A percentile compares a stretch with the other conserved stretches of the same genome.
phyloP scores from a whole-genome alignment of 2,888 invertebrate species.

The Venusia cambrica region DNA sequence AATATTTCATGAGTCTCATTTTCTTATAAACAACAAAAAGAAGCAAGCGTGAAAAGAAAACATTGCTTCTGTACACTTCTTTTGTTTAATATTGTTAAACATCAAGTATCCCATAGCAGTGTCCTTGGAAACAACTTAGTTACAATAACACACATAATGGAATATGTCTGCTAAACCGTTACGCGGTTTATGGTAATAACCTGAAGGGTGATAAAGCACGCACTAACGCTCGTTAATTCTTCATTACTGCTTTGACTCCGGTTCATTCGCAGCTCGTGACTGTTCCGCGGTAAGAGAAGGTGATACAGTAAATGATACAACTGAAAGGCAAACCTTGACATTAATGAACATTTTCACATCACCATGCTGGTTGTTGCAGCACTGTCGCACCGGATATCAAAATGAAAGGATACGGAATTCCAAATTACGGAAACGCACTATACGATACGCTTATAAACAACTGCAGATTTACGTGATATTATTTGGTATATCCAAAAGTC shows the following conservation, averaged over 20 bases:
- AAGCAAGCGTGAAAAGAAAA: constrained; percentile 7
- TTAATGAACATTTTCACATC: constrained; percentile 10
- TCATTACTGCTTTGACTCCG: constrained; percentile 38
- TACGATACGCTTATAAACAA: too few species aligned
- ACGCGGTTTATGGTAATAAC: constrained; percentile 57
- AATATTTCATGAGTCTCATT: constrained; percentile 42
- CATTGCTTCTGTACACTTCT: neutral
- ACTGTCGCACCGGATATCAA: too few species aligned
- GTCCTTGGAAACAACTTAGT: constrained; percentile 39
- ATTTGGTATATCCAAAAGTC: too few species aligned
- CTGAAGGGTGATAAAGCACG: constrained; percentile 64
- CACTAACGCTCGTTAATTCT: constrained; percentile 56
- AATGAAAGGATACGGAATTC: too few species aligned
- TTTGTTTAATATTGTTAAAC: too few species aligned
- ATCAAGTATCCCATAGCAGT: constrained; percentile 21
- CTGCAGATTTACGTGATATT: too few species aligned
- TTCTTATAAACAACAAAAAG: constrained; percentile 32
- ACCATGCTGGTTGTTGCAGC: constrained; percentile 12
- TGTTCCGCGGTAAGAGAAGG: constrained; percentile 27
- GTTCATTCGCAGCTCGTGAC: constrained; percentile 42
- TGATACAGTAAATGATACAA: constrained; percentile 4
- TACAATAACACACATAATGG: constrained; percentile 36
- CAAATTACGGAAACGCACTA: too few species aligned
- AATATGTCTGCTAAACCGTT: constrained; percentile 50
- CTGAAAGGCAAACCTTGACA: constrained; percentile 28